phyloP scores from a whole-genome alignment of 2,113 vertebrate genomes.

The Lepidiolamprologus cunningtoni region DNA sequence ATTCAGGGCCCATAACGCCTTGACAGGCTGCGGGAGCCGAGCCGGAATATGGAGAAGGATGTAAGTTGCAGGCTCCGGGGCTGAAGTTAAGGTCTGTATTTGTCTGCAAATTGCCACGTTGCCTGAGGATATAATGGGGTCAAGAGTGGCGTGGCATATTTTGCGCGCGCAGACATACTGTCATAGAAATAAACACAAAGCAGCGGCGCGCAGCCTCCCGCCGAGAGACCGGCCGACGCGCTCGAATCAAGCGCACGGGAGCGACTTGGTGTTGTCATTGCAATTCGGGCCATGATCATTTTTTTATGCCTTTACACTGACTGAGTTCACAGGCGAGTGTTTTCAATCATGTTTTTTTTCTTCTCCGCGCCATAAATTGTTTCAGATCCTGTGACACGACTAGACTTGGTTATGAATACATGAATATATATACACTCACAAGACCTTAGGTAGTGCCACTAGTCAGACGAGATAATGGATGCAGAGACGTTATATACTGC shows the following conservation, averaged over 20 bases:
- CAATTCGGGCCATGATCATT: conserved; percentile 49
- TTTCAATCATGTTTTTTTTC: conserved; percentile 36
- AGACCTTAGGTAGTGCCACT: conserved; percentile 29
- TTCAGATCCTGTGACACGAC: conserved; percentile 52
- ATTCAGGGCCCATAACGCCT: conserved; percentile 22
- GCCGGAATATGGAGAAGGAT: conserved; percentile 25
- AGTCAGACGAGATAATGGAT: conserved; percentile 42
- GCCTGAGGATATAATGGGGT: conserved; percentile 38
- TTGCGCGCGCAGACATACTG: not conserved
- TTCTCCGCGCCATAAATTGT: conserved; percentile 43
- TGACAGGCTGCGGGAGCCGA: conserved; percentile 23
- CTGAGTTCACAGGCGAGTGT: conserved; percentile 36
- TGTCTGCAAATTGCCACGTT: conserved; percentile 32
- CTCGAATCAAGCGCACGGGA: conserved; percentile 1
- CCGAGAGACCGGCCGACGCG: not conserved
- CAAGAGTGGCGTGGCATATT: not conserved
- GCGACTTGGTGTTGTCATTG: conserved; percentile 35
- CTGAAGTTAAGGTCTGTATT: conserved; percentile 13
- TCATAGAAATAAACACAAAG: conserved; percentile 4
- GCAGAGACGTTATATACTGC: conserved; percentile 24
- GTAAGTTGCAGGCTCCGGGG: not conserved
- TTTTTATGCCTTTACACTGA: conserved; percentile 36
- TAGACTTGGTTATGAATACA: conserved; percentile 53
- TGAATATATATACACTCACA: conserved; percentile 32
- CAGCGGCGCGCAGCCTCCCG: not conserved